These are phyloP conservation scores for Remorina albescens DNA, from an alignment of 2,797 vertebrate species.

Conservation along the genomic window DNA sequence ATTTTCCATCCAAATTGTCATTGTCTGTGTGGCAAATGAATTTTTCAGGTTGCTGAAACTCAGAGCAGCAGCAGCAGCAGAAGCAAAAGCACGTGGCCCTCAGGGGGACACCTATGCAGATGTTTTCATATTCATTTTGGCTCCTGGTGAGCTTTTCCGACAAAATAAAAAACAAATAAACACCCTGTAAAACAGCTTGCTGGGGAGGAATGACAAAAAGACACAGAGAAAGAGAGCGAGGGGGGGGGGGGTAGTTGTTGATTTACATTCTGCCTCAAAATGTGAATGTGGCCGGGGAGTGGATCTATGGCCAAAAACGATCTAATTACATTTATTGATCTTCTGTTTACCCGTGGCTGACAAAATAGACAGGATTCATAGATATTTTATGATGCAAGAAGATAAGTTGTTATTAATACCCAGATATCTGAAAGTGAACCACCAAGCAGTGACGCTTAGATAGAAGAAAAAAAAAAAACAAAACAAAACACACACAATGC, in stretches of 20 bases:
- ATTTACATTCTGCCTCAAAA: slow-evolving; percentile 60
- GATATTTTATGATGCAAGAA: slow-evolving; percentile 81
- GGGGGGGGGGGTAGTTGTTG: slow-evolving; percentile 11
- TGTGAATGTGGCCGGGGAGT: slow-evolving; percentile 65
- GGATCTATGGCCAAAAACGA: slow-evolving; percentile 77
- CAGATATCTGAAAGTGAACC: slow-evolving; percentile 47
- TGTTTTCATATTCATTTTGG: slow-evolving; percentile 80
- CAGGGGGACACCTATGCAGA: slow-evolving; percentile 72
- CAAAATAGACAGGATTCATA: slow-evolving; percentile 84
- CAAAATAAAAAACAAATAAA: slow-evolving; percentile 78
- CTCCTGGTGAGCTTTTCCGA: slow-evolving; percentile 76
- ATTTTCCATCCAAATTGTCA: slow-evolving; percentile 71
- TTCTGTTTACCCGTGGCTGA: slow-evolving; percentile 82
- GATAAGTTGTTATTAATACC: slow-evolving; percentile 78
- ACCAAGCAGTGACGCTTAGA: slow-evolving; percentile 5
- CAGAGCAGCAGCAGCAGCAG: slow-evolving; percentile 31
- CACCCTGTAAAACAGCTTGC: slow-evolving; percentile 74
- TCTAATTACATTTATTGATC: slow-evolving; percentile 80
- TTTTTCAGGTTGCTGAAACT: slow-evolving; percentile 65
- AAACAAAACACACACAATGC: too few species aligned
- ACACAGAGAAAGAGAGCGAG: slow-evolving; percentile 17
- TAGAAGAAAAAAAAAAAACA: slow-evolving; percentile 13
- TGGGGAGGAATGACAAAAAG: slow-evolving; percentile 52
- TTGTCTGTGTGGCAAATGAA: slow-evolving; percentile 64
- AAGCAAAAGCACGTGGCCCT: slow-evolving; percentile 31